Base-by-base conservation (phyloP, 2,888 invertebrate species). In the Sthenelais limicola region DNA sequence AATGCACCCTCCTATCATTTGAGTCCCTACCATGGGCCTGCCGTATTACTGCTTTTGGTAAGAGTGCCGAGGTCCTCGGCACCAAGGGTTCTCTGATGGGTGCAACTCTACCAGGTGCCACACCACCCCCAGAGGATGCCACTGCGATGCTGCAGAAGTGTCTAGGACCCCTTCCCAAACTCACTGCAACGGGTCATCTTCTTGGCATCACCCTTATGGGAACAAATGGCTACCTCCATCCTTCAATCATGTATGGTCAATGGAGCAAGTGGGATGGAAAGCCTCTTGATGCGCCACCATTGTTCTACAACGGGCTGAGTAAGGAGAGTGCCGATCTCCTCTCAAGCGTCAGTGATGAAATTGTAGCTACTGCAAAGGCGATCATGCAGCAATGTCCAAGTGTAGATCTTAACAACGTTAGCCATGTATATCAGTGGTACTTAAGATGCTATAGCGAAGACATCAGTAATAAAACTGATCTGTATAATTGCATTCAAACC, bases 241-340 rank as follows among this genome's bases (percentile, higher is more conserved):
- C 82, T 1, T 80, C 82, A 1, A 71, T 83, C 26, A 76, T 83
- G 78, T 82, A 82, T 62, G 82, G 82, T 1, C 71, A 73, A 33
- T 84, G 83, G 82, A 71, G 72, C 18, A 67, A 79, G 32, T 84
- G 80, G 80, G 80, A 83, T 68, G 81, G 81, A 4, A 73, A 80
- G 18, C 79, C 81, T 0, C 12, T 82, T 26, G 66, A 69, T 4
- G 76, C 80, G 35, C 74, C 77, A 1, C 83, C 83, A 12, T 56
- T 83, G 5, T 82, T 84, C 67, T 84, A 84, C 73, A 80, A 84
- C 74, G 83, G 83, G 1, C 74, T 83, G 0, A 75, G 80, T 66
- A 78, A 82, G 15, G 47, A 49, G 5, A 76, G 80, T 47, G 82
- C 81, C 0, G 73, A 76, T 5, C 52, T 79, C 4, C 70, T 84